Evolutionary conservation across 2,113 vertebrate genomes (phyloP).

Genomic region (Ammodytes marinus): DNA sequence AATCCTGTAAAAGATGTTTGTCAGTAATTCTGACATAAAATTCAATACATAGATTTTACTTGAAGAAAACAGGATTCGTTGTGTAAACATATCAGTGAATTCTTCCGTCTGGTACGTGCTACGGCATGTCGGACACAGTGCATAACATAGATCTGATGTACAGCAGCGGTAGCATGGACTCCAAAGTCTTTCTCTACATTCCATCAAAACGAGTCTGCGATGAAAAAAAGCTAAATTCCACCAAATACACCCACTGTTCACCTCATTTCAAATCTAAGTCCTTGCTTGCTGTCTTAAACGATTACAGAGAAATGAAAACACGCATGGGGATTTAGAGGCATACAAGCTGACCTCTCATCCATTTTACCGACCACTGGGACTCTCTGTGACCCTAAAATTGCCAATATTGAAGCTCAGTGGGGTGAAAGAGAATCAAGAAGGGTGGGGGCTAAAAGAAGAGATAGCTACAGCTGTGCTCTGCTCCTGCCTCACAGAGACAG

Average conservation of each 20-base stretch:
- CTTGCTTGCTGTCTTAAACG: constrained; percentile 75
- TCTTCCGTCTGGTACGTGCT: neutral
- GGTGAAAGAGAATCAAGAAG: constrained; percentile 60
- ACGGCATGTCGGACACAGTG: neutral
- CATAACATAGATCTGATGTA: constrained; percentile 25
- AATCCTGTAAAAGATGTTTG: neutral
- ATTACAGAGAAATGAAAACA: constrained; percentile 76
- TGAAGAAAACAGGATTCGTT: neutral
- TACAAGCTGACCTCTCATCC: constrained; percentile 71
- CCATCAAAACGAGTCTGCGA: constrained; percentile 46
- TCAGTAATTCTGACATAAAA: constrained; percentile 10
- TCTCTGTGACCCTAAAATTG: constrained; percentile 83
- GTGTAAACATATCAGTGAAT: neutral
- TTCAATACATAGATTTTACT: neutral
- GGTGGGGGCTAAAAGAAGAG: constrained; percentile 54
- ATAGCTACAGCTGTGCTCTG: constrained; percentile 71
- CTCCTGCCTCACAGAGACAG: constrained; percentile 70
- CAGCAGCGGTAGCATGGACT: neutral
- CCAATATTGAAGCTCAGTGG: constrained; percentile 77
- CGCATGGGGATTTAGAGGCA: constrained; percentile 75
- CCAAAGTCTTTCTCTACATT: constrained; percentile 33
- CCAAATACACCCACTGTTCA: constrained; percentile 47
- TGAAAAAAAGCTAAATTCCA: constrained; percentile 51
- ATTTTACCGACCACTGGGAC: constrained; percentile 77
- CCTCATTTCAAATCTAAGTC: constrained; percentile 70